phyloP scores from a whole-genome alignment of 2,888 invertebrate genomes.

The Morpho deidamia region DNA sequence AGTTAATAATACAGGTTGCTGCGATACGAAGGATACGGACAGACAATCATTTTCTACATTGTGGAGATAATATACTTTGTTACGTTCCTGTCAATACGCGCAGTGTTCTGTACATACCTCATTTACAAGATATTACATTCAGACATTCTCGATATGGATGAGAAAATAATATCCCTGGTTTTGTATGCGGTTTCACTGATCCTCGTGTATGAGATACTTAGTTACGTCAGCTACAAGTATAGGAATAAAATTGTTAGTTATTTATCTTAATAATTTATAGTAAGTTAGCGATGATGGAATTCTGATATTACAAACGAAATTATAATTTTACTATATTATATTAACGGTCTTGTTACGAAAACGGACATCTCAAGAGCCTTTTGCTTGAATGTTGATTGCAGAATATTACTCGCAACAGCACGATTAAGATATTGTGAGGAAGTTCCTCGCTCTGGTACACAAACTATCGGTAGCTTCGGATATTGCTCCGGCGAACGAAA shows the following conservation, averaged over 20 bases:
- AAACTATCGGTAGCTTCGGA: too few species aligned
- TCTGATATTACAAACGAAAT: too few species aligned
- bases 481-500: too few species aligned
- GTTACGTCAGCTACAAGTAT: conserved; percentile 61
- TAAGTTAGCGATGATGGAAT: too few species aligned
- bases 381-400: too few species aligned
- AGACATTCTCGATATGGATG: conserved; percentile 56
- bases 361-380: too few species aligned
- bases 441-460: too few species aligned
- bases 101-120: conserved; percentile 72
- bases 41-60: conserved; percentile 53
- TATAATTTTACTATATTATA: too few species aligned
- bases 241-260: conserved; percentile 48
- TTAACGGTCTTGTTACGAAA: too few species aligned
- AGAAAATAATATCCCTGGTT: conserved; percentile 51
- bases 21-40: conserved; percentile 65
- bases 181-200: conserved; percentile 62
- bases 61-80: conserved; percentile 72
- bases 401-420: too few species aligned
- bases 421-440: too few species aligned
- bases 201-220: conserved; percentile 63
- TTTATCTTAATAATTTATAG: not conserved
- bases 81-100: conserved; percentile 68
- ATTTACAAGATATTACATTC: conserved; percentile 54
- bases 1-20: conserved; percentile 66